These are phyloP conservation scores for Andrena fulva DNA, from an alignment of 2,888 invertebrate genomes.

Conservation along the genomic window DNA sequence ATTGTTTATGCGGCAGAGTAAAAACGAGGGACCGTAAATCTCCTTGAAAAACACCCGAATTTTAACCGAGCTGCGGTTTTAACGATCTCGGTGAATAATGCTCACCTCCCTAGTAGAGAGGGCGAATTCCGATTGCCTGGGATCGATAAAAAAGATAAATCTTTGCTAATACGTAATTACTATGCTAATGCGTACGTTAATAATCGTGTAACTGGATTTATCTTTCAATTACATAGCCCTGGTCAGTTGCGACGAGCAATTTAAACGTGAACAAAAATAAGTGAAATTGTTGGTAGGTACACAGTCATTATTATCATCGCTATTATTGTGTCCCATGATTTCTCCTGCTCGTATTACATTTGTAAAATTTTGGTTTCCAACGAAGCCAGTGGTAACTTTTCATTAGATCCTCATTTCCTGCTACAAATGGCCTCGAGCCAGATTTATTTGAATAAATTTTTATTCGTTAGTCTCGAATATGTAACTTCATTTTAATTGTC, in stretches of 20 bases:
- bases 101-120: not conserved
- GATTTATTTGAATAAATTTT: too few species aligned
- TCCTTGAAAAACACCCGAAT: slow-evolving; percentile 37
- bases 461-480: too few species aligned
- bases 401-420: too few species aligned
- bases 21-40: slow-evolving; percentile 43
- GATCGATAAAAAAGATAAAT: slow-evolving; percentile 50
- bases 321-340: not conserved
- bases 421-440: too few species aligned
- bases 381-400: too few species aligned
- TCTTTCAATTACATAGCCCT: slow-evolving; percentile 44
- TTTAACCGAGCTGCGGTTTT: slow-evolving; percentile 46
- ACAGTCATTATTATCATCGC: not conserved
- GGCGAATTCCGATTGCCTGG: slow-evolving; percentile 25
- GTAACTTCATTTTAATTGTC: too few species aligned
- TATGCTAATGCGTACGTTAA: slow-evolving; percentile 55
- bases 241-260: slow-evolving; percentile 1
- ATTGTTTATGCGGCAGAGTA: slow-evolving; percentile 27
- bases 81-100: slow-evolving; percentile 46
- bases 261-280: slow-evolving; percentile 10
- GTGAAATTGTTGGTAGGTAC: not conserved
- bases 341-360: not conserved
- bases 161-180: slow-evolving; percentile 49
- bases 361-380: not conserved
- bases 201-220: slow-evolving; percentile 52